A percentile compares a stretch with the other conserved stretches of the same genome.
These are phyloP conservation scores for Centropus bengalensis DNA, from an alignment of 2,113 vertebrate species.

Conservation along the genomic window DNA sequence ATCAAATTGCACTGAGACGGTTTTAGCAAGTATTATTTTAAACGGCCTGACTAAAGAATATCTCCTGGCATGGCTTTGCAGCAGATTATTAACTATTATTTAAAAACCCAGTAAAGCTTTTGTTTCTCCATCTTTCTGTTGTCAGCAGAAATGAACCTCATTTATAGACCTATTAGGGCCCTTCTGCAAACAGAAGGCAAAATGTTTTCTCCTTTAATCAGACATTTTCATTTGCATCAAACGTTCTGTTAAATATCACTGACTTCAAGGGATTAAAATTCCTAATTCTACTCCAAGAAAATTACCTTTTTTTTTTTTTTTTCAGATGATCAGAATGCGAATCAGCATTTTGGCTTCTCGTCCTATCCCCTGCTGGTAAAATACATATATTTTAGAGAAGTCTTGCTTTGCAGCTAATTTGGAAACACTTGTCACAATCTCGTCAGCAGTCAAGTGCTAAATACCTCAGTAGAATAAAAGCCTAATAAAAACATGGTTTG, in stretches of 20 bases:
- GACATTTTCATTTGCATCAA: background rate
- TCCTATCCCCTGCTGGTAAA: too few species aligned
- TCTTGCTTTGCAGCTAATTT: background rate
- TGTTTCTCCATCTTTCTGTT: background rate
- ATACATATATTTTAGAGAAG: background rate
- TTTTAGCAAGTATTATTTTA: background rate
- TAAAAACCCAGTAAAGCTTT: background rate
- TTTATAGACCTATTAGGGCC: background rate
- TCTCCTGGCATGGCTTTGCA: background rate
- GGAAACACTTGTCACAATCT: background rate
- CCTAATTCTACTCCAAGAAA: background rate
- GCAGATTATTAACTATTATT: background rate
- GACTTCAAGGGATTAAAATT: slow-evolving; percentile 8
- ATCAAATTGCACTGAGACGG: background rate
- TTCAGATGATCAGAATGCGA: background rate
- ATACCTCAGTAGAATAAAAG: background rate
- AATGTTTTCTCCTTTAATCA: background rate
- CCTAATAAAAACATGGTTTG: background rate
- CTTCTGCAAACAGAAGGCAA: background rate
- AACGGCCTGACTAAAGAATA: background rate
- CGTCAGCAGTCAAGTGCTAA: background rate
- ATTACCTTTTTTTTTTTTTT: background rate
- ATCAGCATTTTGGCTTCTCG: background rate
- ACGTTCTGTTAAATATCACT: background rate
- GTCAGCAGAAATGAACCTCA: background rate